Evolutionary conservation across 2,888 invertebrate genomes (phyloP).

Genomic region (Erpobdella octoculata): DNA sequence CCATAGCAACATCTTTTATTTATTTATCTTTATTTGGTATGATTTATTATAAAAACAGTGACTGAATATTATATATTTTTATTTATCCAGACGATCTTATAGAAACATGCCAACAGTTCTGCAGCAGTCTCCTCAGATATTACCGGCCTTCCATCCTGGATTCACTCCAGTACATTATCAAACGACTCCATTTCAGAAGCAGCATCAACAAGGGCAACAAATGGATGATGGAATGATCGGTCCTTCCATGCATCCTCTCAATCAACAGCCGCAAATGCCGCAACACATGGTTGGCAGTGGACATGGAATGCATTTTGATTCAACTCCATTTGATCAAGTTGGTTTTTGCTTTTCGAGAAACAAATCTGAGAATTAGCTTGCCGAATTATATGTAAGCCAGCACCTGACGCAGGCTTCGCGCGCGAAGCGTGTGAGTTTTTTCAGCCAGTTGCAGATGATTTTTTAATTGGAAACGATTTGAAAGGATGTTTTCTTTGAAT

Average conservation of each 20-base stretch:
- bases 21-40: too few relatives aligned
- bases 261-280: slow-evolving; percentile 11
- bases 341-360: neutral
- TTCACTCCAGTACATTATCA: neutral
- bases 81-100: neutral
- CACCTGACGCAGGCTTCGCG: too few relatives aligned
- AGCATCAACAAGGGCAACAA: slow-evolving; percentile 13
- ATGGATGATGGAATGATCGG: neutral
- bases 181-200: slow-evolving; percentile 1
- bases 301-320: neutral
- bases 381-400: neutral
- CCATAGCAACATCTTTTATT: too few relatives aligned
- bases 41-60: too few relatives aligned
- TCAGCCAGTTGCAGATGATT: too few relatives aligned
- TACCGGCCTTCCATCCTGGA: neutral
- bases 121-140: slow-evolving; percentile 21
- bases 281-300: neutral
- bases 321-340: slow-evolving; percentile 11
- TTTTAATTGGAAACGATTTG: too few relatives aligned
- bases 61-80: neutral
- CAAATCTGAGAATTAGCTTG: neutral
- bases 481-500: too few relatives aligned
- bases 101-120: neutral
- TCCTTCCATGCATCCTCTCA: slow-evolving; percentile 8
- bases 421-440: too few relatives aligned